A percentile compares a stretch with the other conserved stretches of the same genome.
Conservation (phyloP, 2,113 vertebrate genomes). For the Oenanthe melanoleuca region DNA sequence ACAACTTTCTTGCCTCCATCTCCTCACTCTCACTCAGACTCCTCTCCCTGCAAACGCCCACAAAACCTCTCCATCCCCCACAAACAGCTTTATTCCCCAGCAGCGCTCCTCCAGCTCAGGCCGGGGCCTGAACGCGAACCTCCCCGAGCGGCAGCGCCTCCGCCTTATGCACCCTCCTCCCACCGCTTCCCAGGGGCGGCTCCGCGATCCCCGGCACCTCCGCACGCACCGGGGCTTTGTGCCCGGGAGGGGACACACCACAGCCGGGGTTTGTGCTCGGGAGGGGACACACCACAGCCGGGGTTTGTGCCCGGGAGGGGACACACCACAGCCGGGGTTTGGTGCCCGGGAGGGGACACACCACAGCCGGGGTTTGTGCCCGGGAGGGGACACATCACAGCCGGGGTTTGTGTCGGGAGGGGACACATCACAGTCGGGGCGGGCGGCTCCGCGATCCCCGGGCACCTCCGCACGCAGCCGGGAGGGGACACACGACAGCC, state of each 20-base stretch:
- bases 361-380: not conserved
- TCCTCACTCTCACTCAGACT: not conserved
- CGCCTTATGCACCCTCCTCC: not conserved
- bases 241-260: not conserved
- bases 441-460: too few species aligned
- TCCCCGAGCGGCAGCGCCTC: not conserved
- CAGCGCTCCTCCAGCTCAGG: not conserved
- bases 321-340: too few species aligned
- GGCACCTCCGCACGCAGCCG: not conserved
- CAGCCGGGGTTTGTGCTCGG: too few species aligned
- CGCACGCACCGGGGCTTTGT: not conserved
- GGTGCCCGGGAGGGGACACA: too few species aligned
- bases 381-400: too few species aligned
- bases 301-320: not conserved
- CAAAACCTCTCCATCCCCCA: not conserved
- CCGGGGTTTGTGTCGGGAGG: not conserved
- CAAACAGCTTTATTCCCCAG: not conserved
- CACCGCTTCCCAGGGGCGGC: not conserved
- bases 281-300: too few species aligned
- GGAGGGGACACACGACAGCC: not conserved
- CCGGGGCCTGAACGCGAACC: not conserved
- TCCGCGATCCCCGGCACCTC: not conserved
- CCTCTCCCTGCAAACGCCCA: not conserved
- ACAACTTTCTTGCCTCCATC: not conserved
- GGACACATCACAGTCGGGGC: not conserved